A percentile compares a stretch with the other conserved stretches of the same genome.
Evolutionary conservation across 2,888 invertebrate species (phyloP).

Genomic region (Operophtera brumata): DNA sequence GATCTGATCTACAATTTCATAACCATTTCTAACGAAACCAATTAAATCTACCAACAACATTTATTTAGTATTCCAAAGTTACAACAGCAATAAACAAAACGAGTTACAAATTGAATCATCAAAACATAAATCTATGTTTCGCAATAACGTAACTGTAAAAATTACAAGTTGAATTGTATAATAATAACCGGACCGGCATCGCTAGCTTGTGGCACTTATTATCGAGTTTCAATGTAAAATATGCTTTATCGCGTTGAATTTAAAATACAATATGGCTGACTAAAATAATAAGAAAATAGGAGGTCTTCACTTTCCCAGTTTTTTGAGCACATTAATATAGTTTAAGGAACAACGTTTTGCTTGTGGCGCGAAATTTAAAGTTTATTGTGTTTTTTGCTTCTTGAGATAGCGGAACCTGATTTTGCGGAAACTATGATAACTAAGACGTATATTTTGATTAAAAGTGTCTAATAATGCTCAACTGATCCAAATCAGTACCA

Average conservation of each 20-base stretch:
- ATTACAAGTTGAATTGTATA: slow-evolving; percentile 61
- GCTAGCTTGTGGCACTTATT: slow-evolving; percentile 15
- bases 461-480: no score
- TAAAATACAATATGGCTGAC: background rate
- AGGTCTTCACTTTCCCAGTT: no score
- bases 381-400: no score
- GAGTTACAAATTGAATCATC: slow-evolving; percentile 36
- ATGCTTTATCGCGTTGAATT: background rate
- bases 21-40: slow-evolving; percentile 14
- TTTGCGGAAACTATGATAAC: no score
- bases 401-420: no score
- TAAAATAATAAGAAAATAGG: no score
- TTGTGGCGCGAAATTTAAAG: no score
- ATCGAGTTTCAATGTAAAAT: background rate
- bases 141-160: slow-evolving; percentile 45
- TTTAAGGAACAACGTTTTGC: no score
- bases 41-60: slow-evolving; percentile 22
- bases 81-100: slow-evolving; percentile 29
- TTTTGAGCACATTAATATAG: no score
- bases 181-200: slow-evolving; percentile 59
- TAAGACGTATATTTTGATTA: no score
- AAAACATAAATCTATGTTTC: slow-evolving; percentile 39
- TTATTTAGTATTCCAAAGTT: slow-evolving; percentile 14
- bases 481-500: no score
- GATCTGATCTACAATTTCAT: background rate